Percentiles rank a stretch among this genome's conserved stretches.
Conservation (phyloP, 2,888 invertebrate species). For the Eurytoma adleriae region DNA sequence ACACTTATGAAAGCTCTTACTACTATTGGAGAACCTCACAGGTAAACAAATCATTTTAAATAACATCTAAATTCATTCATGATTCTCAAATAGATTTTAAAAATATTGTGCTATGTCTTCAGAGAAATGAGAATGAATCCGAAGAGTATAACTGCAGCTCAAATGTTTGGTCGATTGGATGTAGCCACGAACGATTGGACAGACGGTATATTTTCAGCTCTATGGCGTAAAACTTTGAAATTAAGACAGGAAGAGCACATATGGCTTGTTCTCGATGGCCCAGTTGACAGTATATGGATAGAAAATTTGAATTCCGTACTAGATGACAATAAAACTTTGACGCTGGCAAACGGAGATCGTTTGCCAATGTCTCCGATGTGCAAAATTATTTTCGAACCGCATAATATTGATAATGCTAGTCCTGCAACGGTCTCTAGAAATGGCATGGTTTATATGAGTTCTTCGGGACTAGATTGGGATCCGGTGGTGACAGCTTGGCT, state of each 20-base stretch:
- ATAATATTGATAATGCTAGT: slow-evolving; percentile 98
- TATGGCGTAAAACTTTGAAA: slow-evolving; percentile 96
- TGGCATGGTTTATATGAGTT: slow-evolving; percentile 98
- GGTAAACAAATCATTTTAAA: slow-evolving; percentile 76
- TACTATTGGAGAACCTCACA: slow-evolving; percentile 89
- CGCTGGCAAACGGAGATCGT: slow-evolving; percentile 96
- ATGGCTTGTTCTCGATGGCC: slow-evolving; percentile 97
- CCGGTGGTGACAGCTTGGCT: slow-evolving; percentile 93
- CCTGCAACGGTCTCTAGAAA: slow-evolving; percentile 97
- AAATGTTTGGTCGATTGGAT: slow-evolving; percentile 97
- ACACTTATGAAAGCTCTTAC: slow-evolving; percentile 94
- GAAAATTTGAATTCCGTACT: slow-evolving; percentile 98
- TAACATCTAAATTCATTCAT: not conserved
- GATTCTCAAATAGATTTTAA: slow-evolving; percentile 3
- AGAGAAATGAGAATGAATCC: slow-evolving; percentile 99
- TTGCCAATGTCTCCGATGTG: slow-evolving; percentile 95
- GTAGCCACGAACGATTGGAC: slow-evolving; percentile 99
- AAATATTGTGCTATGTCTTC: slow-evolving; percentile 24
- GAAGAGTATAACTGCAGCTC: slow-evolving; percentile 96
- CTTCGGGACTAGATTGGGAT: slow-evolving; percentile 94
- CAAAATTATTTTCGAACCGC: slow-evolving; percentile 97
- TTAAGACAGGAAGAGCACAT: slow-evolving; percentile 90
- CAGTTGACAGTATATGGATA: slow-evolving; percentile 98
- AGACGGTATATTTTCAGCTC: slow-evolving; percentile 96
- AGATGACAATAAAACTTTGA: slow-evolving; percentile 97